Conservation (phyloP, 2,888 invertebrate genomes). For the Drosophila villosipedis region DNA sequence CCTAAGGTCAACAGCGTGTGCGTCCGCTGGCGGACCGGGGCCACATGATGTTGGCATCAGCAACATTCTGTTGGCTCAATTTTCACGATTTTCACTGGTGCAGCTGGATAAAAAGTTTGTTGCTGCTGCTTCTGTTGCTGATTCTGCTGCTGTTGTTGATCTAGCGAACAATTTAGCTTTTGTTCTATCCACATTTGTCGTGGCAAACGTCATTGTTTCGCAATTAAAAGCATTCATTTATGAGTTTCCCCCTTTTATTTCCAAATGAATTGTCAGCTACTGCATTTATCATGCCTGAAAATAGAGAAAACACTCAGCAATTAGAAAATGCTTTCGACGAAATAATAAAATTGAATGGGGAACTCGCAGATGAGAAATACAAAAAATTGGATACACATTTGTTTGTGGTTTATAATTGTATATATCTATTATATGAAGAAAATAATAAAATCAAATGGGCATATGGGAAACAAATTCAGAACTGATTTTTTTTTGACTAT, state of each 20-base stretch:
- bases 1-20: constrained; percentile 40
- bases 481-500: not conserved
- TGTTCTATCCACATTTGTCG: constrained; percentile 50
- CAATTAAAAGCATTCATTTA: constrained; percentile 79
- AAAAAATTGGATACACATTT: not conserved
- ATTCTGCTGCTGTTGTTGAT: constrained; percentile 34
- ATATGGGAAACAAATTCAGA: not conserved
- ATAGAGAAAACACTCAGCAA: constrained; percentile 34
- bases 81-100: constrained; percentile 38
- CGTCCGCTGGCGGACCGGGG: constrained; percentile 81
- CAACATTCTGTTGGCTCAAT: constrained; percentile 74
- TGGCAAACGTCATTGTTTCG: constrained; percentile 72
- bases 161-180: constrained; percentile 48
- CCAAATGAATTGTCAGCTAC: constrained; percentile 48
- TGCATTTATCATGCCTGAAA: constrained; percentile 55
- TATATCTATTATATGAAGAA: not conserved
- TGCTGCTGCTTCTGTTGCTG: constrained; percentile 26
- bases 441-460: not conserved
- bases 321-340: constrained; percentile 38
- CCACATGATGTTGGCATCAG: constrained; percentile 85
- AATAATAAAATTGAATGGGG: constrained; percentile 12
- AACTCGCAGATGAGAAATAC: not conserved
- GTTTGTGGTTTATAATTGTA: not conserved
- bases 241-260: constrained; percentile 46
- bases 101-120: constrained; percentile 45